Evolutionary conservation across 2,797 vertebrate species (phyloP), one percentile per base, ranked within the genome.

Genomic region (Euthynnus affinis): DNA sequence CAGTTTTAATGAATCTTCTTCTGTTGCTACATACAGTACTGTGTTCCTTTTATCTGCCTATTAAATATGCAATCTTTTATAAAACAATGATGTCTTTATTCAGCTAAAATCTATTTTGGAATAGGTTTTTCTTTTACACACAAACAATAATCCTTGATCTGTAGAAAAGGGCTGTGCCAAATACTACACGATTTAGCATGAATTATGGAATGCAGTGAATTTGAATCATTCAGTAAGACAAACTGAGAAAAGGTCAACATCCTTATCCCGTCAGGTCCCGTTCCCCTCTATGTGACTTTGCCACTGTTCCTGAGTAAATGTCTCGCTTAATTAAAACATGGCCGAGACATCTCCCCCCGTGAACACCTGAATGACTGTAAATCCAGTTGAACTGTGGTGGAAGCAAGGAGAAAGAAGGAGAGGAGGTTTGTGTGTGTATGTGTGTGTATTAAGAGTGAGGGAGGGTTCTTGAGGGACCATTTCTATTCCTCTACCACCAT

Each of bases 251-350:
- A 89, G 82, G 82, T 89, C 77, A 87, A 68, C 70, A 65, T 78
- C 59, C 51, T 77, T 25, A 66, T 85, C 70, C 65, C 75, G 77
- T 60, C 71, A 71, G 74, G 71, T 83, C 59, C 56, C 40, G 27
- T 62, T 80, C 63, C 49, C 76, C 77, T 84, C 84, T 62, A 48
- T 68, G 70, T 90, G 87, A 91, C 89, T 87, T 87, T 89, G 74
- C 65, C 66, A 40, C 71, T 66, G 68, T 82, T 78, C 71, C 58
- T 37, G 52, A 52, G 65, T 78, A 80, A 84, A 87, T 71, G 81
- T 87, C 87, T 71, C 53, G 55, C 85, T 89, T 89, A 89, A 93
- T 92, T 89, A 90, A 91, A 90, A 78, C 82, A 78, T 6, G 74
- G 73, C 56, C 2, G 15, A 65, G 56, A 71, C 9, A 63, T 72